A percentile compares a stretch with the other conserved stretches of the same genome.
Evolutionary conservation across 2,888 invertebrate genomes (phyloP).

Genomic region (Latheticus oryzae): DNA sequence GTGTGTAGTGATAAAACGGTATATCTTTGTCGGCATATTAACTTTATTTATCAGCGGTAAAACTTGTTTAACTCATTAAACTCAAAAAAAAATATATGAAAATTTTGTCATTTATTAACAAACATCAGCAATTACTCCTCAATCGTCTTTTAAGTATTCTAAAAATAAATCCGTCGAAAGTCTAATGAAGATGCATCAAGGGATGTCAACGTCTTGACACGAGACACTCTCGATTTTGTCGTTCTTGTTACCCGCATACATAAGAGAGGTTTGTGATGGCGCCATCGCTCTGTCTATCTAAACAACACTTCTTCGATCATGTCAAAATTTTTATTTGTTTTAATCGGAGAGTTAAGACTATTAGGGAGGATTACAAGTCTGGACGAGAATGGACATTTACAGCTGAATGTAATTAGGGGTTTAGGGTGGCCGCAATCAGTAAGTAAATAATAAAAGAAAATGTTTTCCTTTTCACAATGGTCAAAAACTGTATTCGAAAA

Average conservation of each 20-base stretch:
- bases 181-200: constrained; percentile 47
- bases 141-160: constrained; percentile 53
- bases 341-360: constrained; percentile 35
- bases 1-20: constrained; percentile 1
- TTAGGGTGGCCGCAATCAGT: no score
- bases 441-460: no score
- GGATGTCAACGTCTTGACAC: constrained; percentile 52
- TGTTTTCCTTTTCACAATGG: no score
- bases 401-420: constrained; percentile 16
- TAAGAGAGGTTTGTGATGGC: constrained; percentile 47
- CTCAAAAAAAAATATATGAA: no score
- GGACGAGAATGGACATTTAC: constrained; percentile 22
- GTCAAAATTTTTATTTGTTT: constrained; percentile 47
- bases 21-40: constrained; percentile 14
- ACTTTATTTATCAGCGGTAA: constrained; percentile 2
- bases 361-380: constrained; percentile 37
- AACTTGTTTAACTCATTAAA: no score
- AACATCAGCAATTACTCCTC: constrained; percentile 49
- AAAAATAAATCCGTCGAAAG: constrained; percentile 58
- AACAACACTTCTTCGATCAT: constrained; percentile 51
- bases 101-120: no score
- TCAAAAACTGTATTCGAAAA: no score
- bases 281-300: constrained; percentile 54
- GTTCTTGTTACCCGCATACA: constrained; percentile 41
- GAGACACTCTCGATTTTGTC: constrained; percentile 53